Conservation (phyloP, 1,140 invertebrate genomes). For the Centruroides sculpturatus region DNA sequence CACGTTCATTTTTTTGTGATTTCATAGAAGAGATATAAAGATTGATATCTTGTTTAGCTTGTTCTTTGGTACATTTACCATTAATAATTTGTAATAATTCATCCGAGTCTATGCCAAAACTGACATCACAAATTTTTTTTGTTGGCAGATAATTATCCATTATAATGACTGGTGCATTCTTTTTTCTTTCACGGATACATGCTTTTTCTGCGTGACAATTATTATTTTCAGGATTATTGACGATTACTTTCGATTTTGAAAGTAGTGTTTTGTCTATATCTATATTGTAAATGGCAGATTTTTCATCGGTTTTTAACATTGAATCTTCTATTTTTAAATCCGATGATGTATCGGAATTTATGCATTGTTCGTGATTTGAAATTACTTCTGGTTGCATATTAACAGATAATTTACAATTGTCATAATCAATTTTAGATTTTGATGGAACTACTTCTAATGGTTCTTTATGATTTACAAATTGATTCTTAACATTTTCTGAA, state of each 20-base stretch:
- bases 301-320: background rate
- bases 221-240: background rate
- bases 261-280: background rate
- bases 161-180: background rate
- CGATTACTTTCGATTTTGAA: background rate
- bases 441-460: no score
- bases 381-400: no score
- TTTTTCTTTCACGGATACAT: background rate
- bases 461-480: no score
- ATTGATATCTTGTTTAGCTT: background rate
- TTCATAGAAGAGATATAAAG: background rate
- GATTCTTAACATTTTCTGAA: no score
- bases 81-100: background rate
- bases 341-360: no score
- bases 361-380: no score
- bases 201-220: background rate
- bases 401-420: no score
- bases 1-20: background rate
- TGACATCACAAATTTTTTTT: background rate
- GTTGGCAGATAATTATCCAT: background rate
- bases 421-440: no score
- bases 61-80: background rate
- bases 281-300: background rate
- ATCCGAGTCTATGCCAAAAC: background rate
- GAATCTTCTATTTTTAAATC: no score